Percentiles rank a stretch among this genome's conserved stretches.
Conservation (phyloP, 2,888 invertebrate genomes). For the Lycia hirtaria region DNA sequence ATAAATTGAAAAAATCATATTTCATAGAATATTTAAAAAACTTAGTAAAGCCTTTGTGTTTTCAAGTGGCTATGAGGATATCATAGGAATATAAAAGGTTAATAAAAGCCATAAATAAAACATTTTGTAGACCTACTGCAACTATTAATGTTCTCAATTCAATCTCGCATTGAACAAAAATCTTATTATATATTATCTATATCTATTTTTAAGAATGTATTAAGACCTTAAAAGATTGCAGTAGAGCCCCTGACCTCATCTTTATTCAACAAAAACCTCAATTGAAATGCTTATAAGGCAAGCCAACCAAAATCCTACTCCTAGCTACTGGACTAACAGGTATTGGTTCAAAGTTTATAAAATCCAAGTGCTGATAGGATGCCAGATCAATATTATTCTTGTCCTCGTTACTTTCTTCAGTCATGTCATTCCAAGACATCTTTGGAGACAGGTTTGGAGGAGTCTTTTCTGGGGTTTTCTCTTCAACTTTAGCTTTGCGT, state of each 20-base stretch:
- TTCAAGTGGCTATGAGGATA: neutral
- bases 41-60: neutral
- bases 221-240: neutral
- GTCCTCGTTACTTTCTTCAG: slow-evolving; percentile 48
- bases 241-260: neutral
- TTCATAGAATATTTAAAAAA: neutral
- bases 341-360: slow-evolving; percentile 71
- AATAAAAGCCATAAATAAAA: slow-evolving; percentile 19
- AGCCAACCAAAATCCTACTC: slow-evolving; percentile 28
- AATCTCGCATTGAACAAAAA: too few species aligned
- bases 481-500: slow-evolving; percentile 63
- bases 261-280: slow-evolving; percentile 40
- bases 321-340: slow-evolving; percentile 61
- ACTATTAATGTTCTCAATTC: neutral
- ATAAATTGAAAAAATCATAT: too few species aligned
- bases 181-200: too few species aligned
- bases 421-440: slow-evolving; percentile 64
- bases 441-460: slow-evolving; percentile 46
- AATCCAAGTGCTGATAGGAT: slow-evolving; percentile 72
- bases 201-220: neutral
- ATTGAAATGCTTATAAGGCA: slow-evolving; percentile 60
- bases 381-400: slow-evolving; percentile 46
- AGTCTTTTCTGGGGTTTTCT: slow-evolving; percentile 60
- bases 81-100: slow-evolving; percentile 8
- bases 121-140: neutral